phyloP scores from a whole-genome alignment of 92 coral and sea anemone species.

The Chrysogorgia sp. region DNA sequence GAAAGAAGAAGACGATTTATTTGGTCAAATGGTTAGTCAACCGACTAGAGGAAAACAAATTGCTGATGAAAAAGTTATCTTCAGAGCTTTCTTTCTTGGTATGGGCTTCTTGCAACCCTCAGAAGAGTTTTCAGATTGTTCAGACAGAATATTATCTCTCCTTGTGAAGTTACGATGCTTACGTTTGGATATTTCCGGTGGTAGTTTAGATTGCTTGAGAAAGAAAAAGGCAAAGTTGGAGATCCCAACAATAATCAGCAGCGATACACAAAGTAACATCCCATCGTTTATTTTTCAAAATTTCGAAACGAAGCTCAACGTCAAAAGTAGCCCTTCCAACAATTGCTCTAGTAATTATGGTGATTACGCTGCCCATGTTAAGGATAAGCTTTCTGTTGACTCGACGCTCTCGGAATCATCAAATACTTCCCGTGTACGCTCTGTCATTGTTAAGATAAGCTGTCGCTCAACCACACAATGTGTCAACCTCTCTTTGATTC shows the following conservation, averaged over 20 bases:
- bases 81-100: slow-evolving; percentile 80
- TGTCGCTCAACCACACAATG: slow-evolving; percentile 83
- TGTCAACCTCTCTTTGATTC: slow-evolving; percentile 82
- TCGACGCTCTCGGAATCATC: not conserved
- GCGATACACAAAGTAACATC: slow-evolving; percentile 13
- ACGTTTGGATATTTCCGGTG: slow-evolving; percentile 37
- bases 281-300: slow-evolving; percentile 39
- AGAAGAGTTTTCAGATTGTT: slow-evolving; percentile 31
- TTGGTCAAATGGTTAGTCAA: slow-evolving; percentile 96
- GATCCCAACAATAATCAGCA: slow-evolving; percentile 4
- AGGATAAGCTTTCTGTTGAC: slow-evolving; percentile 8
- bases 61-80: slow-evolving; percentile 92
- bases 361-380: slow-evolving; percentile 7
- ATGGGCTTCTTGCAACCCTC: slow-evolving; percentile 49
- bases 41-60: slow-evolving; percentile 99
- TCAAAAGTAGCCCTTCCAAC: slow-evolving; percentile 8
- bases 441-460: slow-evolving; percentile 55
- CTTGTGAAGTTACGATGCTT: slow-evolving; percentile 37
- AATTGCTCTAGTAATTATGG: not conserved
- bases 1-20: slow-evolving; percentile 53
- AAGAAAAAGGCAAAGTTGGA: slow-evolving; percentile 22
- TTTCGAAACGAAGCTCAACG: slow-evolving; percentile 33
- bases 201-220: slow-evolving; percentile 32
- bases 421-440: not conserved
- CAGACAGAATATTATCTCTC: slow-evolving; percentile 12